A percentile compares a stretch with the other conserved stretches of the same genome.
Conservation (phyloP, 2,888 invertebrate species). For the Melikaiella ostensackeni region DNA sequence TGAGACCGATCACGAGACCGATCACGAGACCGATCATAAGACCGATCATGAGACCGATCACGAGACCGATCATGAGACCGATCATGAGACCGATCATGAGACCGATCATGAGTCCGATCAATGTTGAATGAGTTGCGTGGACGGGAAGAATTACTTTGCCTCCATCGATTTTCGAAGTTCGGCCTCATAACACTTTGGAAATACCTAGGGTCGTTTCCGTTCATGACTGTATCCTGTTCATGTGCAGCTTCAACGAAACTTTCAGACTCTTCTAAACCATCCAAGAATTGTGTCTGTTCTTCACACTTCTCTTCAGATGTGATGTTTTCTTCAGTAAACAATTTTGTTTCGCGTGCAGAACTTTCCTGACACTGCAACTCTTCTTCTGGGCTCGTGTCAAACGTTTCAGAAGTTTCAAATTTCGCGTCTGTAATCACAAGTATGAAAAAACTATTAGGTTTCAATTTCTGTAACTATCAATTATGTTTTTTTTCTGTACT, state of each 20-base stretch:
- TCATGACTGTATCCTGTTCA: conserved; percentile 32
- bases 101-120: background rate
- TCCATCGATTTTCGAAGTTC: conserved; percentile 32
- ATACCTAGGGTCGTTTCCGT: conserved; percentile 27
- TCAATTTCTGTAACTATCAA: background rate
- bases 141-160: background rate
- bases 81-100: no score
- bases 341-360: background rate
- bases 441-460: background rate
- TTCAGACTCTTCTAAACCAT: background rate
- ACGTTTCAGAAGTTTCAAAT: background rate
- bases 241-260: conserved; percentile 11
- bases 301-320: background rate
- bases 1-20: background rate
- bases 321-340: background rate
- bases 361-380: background rate
- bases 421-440: conserved; percentile 20
- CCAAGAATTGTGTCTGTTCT: background rate
- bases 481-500: conserved; percentile 14
- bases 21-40: no score
- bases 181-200: conserved; percentile 10
- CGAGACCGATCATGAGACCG: no score
- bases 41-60: no score
- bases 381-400: conserved; percentile 1
- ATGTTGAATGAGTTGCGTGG: conserved; percentile 3